These are phyloP conservation scores for Morone chrysops DNA, from an alignment of 2,113 vertebrate species.

Conservation along the genomic window DNA sequence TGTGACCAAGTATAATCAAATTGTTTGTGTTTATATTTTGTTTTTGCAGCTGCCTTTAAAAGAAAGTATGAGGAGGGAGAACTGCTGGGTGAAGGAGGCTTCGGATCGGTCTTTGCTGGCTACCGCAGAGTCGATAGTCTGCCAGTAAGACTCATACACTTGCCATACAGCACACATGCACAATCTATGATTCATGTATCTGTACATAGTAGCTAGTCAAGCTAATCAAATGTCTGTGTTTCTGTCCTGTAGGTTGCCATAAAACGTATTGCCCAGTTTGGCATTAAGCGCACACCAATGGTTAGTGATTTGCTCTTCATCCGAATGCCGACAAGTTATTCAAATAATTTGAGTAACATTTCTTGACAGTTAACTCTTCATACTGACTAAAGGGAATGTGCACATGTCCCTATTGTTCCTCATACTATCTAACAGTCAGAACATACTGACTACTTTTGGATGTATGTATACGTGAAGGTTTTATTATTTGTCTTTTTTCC, in stretches of 20 bases:
- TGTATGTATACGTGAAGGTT: neutral
- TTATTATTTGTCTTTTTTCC: neutral
- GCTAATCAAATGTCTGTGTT: neutral
- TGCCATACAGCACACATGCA: neutral
- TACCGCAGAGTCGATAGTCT: neutral
- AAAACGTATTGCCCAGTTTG: neutral
- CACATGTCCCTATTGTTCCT: too few relatives aligned
- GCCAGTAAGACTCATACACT: neutral
- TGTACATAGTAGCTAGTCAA: neutral
- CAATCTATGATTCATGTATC: neutral
- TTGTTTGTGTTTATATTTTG: neutral
- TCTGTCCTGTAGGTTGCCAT: constrained; percentile 3
- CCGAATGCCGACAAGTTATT: neutral
- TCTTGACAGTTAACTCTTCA: too few relatives aligned
- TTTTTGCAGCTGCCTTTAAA: neutral
- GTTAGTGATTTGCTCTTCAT: neutral
- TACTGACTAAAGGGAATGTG: too few relatives aligned
- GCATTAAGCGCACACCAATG: neutral
- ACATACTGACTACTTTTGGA: neutral
- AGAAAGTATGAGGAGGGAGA: neutral
- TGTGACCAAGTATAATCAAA: neutral
- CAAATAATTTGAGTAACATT: too few relatives aligned
- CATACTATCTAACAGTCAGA: too few relatives aligned
- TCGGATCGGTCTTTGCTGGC: neutral
- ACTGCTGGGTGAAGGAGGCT: neutral